Percentiles rank a stretch among this genome's conserved stretches.
Conservation (phyloP, 2,113 vertebrate species). For the Lycocorax pyrrhopterus region DNA sequence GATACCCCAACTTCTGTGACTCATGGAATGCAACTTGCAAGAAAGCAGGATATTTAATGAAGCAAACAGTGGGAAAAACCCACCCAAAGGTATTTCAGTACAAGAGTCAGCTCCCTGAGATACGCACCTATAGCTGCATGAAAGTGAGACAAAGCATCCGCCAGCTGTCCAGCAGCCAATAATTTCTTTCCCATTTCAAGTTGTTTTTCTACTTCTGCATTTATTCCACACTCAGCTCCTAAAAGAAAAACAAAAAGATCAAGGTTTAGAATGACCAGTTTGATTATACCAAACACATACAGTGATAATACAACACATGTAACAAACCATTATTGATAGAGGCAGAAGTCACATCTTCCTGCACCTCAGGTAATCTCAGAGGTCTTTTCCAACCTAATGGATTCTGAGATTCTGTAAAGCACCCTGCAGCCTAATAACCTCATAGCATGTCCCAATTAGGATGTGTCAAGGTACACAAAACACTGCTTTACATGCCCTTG, state of each 20-base stretch:
- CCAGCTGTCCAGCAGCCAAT: constrained; percentile 93
- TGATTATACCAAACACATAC: not conserved
- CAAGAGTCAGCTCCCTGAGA: not conserved
- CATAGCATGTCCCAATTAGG: fast-evolving
- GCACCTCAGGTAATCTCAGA: not conserved
- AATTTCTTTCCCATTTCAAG: constrained; percentile 98
- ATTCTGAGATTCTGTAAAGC: not conserved
- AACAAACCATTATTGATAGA: not conserved
- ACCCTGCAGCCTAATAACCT: not conserved
- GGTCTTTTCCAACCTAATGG: not conserved
- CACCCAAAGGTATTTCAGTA: not conserved
- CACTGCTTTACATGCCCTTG: not conserved
- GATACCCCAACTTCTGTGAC: not conserved
- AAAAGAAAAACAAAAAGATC: constrained; percentile 2
- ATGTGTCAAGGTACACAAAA: not conserved
- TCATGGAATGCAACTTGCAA: not conserved
- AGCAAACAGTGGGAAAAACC: not conserved
- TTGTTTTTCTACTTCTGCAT: constrained; percentile 91
- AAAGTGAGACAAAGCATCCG: constrained; percentile 95
- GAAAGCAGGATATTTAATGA: not conserved
- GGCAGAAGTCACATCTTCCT: not conserved
- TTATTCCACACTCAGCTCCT: constrained; percentile 91
- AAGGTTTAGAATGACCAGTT: not conserved
- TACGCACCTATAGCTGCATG: constrained; percentile 92
- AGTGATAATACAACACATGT: not conserved